Base-by-base conservation (phyloP, 2,797 vertebrate species). In the Sus cebifrons region DNA sequence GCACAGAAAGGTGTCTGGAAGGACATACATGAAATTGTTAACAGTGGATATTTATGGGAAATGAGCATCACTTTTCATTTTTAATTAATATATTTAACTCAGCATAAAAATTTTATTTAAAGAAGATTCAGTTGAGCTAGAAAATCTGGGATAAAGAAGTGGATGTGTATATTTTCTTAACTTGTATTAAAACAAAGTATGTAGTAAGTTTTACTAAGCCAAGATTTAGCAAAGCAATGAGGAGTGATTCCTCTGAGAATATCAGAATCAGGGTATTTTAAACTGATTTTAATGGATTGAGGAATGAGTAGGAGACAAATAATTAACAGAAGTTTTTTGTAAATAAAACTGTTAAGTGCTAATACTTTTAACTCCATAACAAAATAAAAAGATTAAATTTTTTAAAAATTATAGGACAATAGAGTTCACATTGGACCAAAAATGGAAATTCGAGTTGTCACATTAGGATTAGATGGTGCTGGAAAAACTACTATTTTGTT, bases 401-500 rank as follows among this genome's bases (percentile, higher is more conserved):
- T 93, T 91, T 64, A 60, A 68, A 77, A 96, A 97, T 97, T 82
- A 27, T 96, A 99, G 99, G 99, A 99, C 98, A 99, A 99, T 98
- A 99, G 99, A 92, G 99, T 99, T 94, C 99, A 99, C 98, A 99
- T 99, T 87, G 99, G 99, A 93, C 99, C 99, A 88, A 99, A 99
- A 99, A 99, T 99, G 99, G 99, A 99, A 98, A 99, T 99, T 97
- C 99, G 99, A 0, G 99, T 99, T 56, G 99, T 99, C 73, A 99
- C 99, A 20, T 98, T 99, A 60, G 99, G 99, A 67, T 99, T 99
- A 62, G 99, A 99, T 70, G 99, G 99, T 95, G 99, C 99, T 64
- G 99, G 99, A 83, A 99, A 99, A 99, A 99, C 99, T 96, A 99
- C 99, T 96, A 99, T 99, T 98, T 99, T 99, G 94, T 99, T 99